phyloP scores from a whole-genome alignment of 1,140 invertebrate genomes.

The Hylyphantes graminicola region DNA sequence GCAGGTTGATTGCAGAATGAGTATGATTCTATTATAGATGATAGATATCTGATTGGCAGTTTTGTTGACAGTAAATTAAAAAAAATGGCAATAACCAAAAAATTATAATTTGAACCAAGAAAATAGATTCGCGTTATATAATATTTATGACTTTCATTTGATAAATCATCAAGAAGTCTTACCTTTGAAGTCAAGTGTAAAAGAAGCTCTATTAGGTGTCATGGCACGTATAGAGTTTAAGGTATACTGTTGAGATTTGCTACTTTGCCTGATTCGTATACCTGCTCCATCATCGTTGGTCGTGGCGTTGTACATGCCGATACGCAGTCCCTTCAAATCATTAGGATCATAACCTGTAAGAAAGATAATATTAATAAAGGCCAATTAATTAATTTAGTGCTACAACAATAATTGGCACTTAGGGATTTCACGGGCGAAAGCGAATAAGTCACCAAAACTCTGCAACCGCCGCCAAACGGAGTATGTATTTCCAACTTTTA shows the following conservation, averaged over 20 bases:
- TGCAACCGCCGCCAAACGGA: too few species aligned
- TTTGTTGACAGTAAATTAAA: background rate
- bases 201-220: slow-evolving; percentile 9
- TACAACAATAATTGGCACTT: too few species aligned
- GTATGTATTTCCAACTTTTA: too few species aligned
- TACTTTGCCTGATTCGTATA: background rate
- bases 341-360: slow-evolving; percentile 8
- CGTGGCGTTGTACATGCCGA: slow-evolving; percentile 17
- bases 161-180: background rate
- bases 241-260: background rate
- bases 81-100: background rate
- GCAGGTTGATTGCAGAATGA: too few species aligned
- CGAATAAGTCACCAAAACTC: too few species aligned
- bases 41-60: background rate
- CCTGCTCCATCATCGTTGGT: background rate
- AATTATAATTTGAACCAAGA: background rate
- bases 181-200: slow-evolving; percentile 5
- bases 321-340: background rate
- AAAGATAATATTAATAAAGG: too few species aligned
- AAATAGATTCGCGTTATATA: background rate
- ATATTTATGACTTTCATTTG: background rate
- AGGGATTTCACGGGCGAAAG: too few species aligned
- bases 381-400: too few species aligned
- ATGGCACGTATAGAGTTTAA: background rate
- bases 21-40: too few species aligned